Percentiles rank a stretch among this genome's conserved stretches.
Conservation (phyloP, 2,113 vertebrate species). For the Tragelaphus buxtoni region DNA sequence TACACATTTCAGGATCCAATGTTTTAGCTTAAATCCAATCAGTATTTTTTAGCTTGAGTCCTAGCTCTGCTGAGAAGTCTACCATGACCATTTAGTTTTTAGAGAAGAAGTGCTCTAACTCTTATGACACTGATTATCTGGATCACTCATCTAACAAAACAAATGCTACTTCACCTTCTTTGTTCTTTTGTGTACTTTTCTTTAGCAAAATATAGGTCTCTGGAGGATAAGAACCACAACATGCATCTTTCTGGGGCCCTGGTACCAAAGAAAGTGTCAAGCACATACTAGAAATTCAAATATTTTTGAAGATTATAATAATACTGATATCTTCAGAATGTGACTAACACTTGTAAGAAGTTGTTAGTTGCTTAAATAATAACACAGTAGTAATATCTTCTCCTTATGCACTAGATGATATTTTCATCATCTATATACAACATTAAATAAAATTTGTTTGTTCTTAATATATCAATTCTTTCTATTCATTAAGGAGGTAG, state of each 20-base stretch:
- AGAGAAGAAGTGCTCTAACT: background rate
- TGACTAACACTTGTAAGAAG: background rate
- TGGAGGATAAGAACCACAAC: background rate
- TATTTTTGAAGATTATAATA: background rate
- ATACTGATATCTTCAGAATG: background rate
- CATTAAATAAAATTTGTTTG: background rate
- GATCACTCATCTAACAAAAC: background rate
- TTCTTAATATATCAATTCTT: background rate
- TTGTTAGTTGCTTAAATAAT: background rate
- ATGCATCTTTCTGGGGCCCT: background rate
- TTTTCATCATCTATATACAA: background rate
- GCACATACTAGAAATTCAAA: background rate
- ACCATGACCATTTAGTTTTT: background rate
- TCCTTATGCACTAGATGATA: background rate
- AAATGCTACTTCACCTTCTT: background rate
- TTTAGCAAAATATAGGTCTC: background rate
- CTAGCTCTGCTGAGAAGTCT: background rate
- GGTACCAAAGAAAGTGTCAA: background rate
- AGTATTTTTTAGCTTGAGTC: background rate
- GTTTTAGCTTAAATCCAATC: background rate
- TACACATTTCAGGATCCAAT: background rate
- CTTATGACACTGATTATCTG: background rate
- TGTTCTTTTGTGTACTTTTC: background rate
- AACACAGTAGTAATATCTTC: background rate
- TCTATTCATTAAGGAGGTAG: background rate